These are phyloP conservation scores for Phallusia fumigata DNA, from an alignment of 23 tunicate genomes.

Conservation along the genomic window DNA sequence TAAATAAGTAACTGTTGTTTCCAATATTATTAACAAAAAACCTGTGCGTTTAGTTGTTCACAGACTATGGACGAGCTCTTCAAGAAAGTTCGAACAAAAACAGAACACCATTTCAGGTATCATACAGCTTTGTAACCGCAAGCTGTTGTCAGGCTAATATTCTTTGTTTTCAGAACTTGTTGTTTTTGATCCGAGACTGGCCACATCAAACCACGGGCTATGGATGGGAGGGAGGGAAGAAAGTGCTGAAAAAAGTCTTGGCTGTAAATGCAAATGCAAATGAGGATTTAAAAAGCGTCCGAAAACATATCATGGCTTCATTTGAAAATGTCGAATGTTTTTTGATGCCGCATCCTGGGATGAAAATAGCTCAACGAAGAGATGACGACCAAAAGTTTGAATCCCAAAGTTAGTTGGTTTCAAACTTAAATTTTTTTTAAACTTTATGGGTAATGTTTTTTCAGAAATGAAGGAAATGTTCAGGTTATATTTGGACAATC, in stretches of 20 bases:
- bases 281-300: too few species aligned
- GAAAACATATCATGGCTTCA: not conserved
- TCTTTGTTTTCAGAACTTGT: not conserved
- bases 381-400: too few species aligned
- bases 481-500: not conserved
- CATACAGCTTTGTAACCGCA: not conserved
- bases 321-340: not conserved
- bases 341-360: not conserved
- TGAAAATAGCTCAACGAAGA: not conserved
- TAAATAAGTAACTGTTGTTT: too few species aligned
- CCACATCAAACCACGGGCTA: not conserved
- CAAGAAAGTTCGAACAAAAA: not conserved
- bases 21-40: too few species aligned
- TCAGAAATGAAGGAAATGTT: not conserved
- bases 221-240: not conserved
- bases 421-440: too few species aligned
- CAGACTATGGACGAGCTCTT: too few species aligned
- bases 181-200: slow-evolving; percentile 10
- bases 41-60: not conserved
- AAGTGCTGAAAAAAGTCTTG: not conserved
- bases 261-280: not conserved
- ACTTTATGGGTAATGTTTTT: too few species aligned
- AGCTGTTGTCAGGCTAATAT: not conserved
- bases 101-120: not conserved
- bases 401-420: too few species aligned